Conservation (phyloP, 2,888 invertebrate species). For the Orthosia incerta region DNA sequence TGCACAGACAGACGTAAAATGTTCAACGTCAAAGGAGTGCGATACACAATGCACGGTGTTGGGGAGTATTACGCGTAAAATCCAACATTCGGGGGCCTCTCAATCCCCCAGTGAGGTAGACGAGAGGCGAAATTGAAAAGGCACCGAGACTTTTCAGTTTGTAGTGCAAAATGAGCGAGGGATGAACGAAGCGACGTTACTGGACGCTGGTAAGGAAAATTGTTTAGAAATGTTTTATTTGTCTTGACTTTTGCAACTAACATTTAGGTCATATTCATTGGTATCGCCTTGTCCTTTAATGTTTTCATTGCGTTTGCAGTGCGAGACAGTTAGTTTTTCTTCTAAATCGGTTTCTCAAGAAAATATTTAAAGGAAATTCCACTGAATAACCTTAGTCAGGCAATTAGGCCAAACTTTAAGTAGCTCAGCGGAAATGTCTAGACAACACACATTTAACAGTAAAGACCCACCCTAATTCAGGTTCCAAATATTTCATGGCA, state of each 20-base stretch:
- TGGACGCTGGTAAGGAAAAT: conserved; percentile 6
- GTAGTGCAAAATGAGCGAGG: conserved; percentile 57
- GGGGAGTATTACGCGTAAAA: conserved; percentile 77
- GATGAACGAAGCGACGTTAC: conserved; percentile 39
- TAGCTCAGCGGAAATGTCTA: conserved; percentile 16
- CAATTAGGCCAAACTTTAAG: not conserved
- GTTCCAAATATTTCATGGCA: conserved; percentile 85
- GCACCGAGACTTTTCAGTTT: conserved; percentile 72
- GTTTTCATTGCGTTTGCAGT: not conserved
- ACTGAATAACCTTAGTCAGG: not conserved
- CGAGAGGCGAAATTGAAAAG: conserved; percentile 83
- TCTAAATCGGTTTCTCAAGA: too few relatives aligned
- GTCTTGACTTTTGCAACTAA: not conserved
- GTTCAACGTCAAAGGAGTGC: conserved; percentile 66
- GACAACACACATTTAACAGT: conserved; percentile 30
- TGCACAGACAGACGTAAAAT: conserved; percentile 48
- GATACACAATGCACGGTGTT: conserved; percentile 73
- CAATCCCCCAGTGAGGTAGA: conserved; percentile 75
- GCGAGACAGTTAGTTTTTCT: too few relatives aligned
- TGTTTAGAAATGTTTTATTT: conserved; percentile 10
- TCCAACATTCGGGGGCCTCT: conserved; percentile 78
- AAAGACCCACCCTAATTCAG: conserved; percentile 54
- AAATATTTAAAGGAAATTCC: not conserved
- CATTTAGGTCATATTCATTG: not conserved
- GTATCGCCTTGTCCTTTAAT: not conserved